Percentiles rank a stretch among this genome's conserved stretches.
Evolutionary conservation across 2,888 invertebrate species (phyloP).

Genomic region (Eupithecia vulgata): DNA sequence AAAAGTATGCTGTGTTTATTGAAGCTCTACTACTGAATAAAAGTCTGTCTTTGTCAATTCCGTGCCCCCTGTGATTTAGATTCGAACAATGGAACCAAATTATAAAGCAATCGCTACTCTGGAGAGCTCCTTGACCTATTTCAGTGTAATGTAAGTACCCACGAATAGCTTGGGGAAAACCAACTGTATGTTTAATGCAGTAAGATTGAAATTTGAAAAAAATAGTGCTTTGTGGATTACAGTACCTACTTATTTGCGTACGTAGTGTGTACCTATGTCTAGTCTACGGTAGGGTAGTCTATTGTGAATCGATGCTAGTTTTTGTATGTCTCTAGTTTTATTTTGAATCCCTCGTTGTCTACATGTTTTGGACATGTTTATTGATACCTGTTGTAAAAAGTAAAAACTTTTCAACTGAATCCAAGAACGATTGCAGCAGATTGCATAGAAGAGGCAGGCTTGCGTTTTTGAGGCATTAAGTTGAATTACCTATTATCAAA

Average conservation of each 20-base stretch:
- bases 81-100: constrained; percentile 75
- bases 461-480: no score
- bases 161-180: constrained; percentile 24
- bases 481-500: no score
- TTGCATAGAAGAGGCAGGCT: no score
- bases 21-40: not conserved
- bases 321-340: no score
- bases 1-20: not conserved
- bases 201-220: constrained; percentile 24
- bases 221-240: constrained; percentile 15
- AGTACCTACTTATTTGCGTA: not conserved
- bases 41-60: not conserved
- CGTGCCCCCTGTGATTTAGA: constrained; percentile 63
- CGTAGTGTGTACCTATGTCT: not conserved
- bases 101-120: constrained; percentile 72
- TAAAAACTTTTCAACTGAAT: no score
- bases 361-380: no score
- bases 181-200: constrained; percentile 19
- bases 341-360: no score
- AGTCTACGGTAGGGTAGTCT: not conserved
- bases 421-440: no score
- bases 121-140: constrained; percentile 78
- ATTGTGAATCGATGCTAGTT: not conserved
- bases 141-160: constrained; percentile 42
- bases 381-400: no score